These are phyloP conservation scores for Rambutsinella grinnellia DNA, from an alignment of 2,888 invertebrate species.

Conservation along the genomic window DNA sequence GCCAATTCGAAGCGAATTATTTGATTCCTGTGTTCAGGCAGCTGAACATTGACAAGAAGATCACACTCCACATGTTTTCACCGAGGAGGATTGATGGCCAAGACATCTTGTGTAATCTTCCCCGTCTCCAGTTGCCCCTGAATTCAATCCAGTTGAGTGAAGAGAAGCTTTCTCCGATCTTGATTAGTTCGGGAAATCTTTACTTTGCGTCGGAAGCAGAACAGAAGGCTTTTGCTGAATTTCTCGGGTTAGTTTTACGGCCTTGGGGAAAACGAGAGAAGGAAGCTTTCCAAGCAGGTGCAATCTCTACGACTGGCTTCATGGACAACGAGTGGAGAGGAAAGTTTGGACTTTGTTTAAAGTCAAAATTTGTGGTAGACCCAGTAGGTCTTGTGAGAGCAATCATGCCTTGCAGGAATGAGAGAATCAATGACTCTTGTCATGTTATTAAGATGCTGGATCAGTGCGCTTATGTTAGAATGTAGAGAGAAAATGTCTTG, in stretches of 20 bases:
- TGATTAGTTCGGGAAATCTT: neutral
- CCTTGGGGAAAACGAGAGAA: neutral
- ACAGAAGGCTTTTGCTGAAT: neutral
- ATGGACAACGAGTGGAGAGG: neutral
- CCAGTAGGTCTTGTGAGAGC: constrained; percentile 14
- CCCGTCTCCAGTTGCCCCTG: constrained; percentile 1
- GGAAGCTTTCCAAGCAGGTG: neutral
- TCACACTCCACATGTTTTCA: constrained; percentile 21
- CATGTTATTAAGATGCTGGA: constrained; percentile 4
- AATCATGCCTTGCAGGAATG: constrained; percentile 18
- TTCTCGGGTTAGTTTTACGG: neutral
- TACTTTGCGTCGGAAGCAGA: neutral
- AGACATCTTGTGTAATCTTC: neutral
- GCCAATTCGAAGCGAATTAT: constrained; percentile 2
- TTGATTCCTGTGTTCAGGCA: neutral
- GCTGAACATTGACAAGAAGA: neutral
- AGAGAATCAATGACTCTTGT: neutral
- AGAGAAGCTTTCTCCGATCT: neutral
- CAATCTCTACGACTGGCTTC: neutral
- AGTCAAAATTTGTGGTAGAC: neutral
- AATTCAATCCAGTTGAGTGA: neutral
- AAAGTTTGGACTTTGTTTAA: too few species aligned
- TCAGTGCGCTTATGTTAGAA: too few species aligned
- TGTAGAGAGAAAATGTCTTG: too few species aligned
- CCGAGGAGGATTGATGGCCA: constrained; percentile 11